Conservation (phyloP, 1,140 invertebrate species). For the Anadara kagoshimensis region DNA sequence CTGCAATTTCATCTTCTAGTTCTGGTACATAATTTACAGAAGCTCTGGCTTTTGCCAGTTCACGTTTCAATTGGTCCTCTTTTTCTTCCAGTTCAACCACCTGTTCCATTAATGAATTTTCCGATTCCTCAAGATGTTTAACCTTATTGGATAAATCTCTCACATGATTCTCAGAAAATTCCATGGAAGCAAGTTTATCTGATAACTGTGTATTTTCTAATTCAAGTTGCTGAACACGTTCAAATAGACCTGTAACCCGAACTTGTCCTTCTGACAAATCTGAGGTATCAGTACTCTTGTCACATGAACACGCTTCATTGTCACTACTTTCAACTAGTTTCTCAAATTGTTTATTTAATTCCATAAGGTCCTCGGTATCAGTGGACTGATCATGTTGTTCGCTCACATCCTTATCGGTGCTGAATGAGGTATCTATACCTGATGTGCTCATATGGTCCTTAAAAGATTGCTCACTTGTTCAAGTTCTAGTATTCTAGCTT, state of each 20-base stretch:
- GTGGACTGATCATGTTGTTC: constrained; percentile 20
- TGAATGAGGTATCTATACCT: background rate
- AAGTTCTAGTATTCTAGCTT: constrained; percentile 51
- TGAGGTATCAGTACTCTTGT: constrained; percentile 39
- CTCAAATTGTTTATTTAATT: too few species aligned
- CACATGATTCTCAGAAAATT: constrained; percentile 43
- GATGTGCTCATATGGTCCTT: constrained; percentile 24
- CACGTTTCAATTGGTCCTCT: constrained; percentile 52
- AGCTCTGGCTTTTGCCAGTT: constrained; percentile 42
- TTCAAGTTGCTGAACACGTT: constrained; percentile 57
- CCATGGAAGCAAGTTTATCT: constrained; percentile 43
- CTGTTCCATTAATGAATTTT: constrained; percentile 66
- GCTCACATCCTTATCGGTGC: background rate
- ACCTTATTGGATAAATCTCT: constrained; percentile 60
- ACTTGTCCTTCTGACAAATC: constrained; percentile 33
- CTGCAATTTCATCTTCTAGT: constrained; percentile 26
- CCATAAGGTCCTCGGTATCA: constrained; percentile 16
- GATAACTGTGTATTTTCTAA: constrained; percentile 51
- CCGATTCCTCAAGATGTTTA: constrained; percentile 59
- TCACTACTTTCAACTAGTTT: too few species aligned
- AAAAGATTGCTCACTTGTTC: constrained; percentile 42
- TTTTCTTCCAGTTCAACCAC: constrained; percentile 66
- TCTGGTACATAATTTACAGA: constrained; percentile 18
- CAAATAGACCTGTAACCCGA: constrained; percentile 58
- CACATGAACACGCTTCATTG: background rate